These are phyloP conservation scores for Athrips mouffetella DNA, from an alignment of 2,888 invertebrate genomes.

Conservation along the genomic window DNA sequence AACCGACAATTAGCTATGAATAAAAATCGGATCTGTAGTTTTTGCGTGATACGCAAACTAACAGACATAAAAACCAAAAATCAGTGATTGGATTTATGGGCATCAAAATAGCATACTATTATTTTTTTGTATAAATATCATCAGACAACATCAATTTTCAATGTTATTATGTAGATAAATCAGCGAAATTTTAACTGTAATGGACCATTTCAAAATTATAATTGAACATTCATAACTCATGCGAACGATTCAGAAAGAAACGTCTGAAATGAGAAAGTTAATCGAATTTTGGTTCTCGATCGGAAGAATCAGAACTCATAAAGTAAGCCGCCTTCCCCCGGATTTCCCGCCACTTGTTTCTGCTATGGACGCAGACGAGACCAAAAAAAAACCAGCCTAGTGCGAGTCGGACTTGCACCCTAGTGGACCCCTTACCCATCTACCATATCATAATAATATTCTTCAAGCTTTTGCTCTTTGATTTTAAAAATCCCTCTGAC, in stretches of 20 bases:
- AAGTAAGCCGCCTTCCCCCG: constrained; percentile 34
- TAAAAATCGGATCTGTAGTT: too few species aligned
- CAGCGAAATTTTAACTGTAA: constrained; percentile 11
- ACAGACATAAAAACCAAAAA: too few species aligned
- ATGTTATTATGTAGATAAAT: not conserved
- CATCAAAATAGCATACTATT: too few species aligned
- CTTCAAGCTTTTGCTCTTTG: not conserved
- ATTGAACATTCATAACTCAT: constrained; percentile 29
- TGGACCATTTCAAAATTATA: constrained; percentile 18
- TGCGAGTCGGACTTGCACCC: not conserved
- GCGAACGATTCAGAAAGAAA: constrained; percentile 23
- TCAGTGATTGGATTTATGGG: too few species aligned
- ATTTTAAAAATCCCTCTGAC: too few species aligned
- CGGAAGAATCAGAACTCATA: constrained; percentile 56
- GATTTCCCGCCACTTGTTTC: constrained; percentile 31
- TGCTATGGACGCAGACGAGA: constrained; percentile 51
- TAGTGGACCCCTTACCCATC: not conserved
- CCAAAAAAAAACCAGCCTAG: not conserved
- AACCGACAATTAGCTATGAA: too few species aligned
- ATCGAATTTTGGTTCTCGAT: constrained; percentile 58
- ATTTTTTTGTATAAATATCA: too few species aligned
- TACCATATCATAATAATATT: not conserved
- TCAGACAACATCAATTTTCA: too few species aligned
- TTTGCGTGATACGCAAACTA: too few species aligned
- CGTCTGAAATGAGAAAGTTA: constrained; percentile 44